Evolutionary conservation across 1,140 invertebrate species (phyloP), one percentile per base, ranked within the genome.

Genomic region (Venturia canescens): DNA sequence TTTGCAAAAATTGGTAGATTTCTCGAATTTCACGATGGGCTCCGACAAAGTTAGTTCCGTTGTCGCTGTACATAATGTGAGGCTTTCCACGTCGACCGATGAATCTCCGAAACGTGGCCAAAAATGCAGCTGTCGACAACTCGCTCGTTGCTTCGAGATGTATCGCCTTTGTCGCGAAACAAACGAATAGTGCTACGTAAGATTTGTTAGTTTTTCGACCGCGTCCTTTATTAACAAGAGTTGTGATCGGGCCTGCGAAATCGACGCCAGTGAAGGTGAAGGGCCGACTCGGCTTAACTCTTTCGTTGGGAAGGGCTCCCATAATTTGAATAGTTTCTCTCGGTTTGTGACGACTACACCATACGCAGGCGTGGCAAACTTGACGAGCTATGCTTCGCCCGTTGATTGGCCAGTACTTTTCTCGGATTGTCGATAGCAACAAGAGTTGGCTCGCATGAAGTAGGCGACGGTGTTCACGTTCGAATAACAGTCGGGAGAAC

Each of bases 1-100:
- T 34, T 72, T 15, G 71, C 5, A 38, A 21, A 11, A 53, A 57
- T 6, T 34, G 60, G 3, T 66, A 48, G 21, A 82, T 78, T 21
- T 48, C 34, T 27, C 50, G 69, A 5, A 87, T 50, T 78, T 89
- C 85, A 31, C 80, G 77, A 44, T 86, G 67, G 9, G 84, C 80
- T 16, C 88, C 89, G 26, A 83, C 79, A 81, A 91, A 91, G 70
- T 89, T 88, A 9, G 86, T 88, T 6, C 84, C 87, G 77, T 86
- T 87, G 48, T 83, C 79, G 16, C 60, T 71, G 21, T 23, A 67
- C 9, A 80, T 60, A 6, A 23, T 38, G 1, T 23, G 60, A 13
- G 78, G 82, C 3, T 60, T 1, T n/a, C 82, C 82, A 21, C 78
- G 18, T 34, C 83, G 27, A 1, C 70, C 11, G 6, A 80, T 74